phyloP scores from a whole-genome alignment of 2,797 vertebrate genomes.

The Enoplosus armatus region DNA sequence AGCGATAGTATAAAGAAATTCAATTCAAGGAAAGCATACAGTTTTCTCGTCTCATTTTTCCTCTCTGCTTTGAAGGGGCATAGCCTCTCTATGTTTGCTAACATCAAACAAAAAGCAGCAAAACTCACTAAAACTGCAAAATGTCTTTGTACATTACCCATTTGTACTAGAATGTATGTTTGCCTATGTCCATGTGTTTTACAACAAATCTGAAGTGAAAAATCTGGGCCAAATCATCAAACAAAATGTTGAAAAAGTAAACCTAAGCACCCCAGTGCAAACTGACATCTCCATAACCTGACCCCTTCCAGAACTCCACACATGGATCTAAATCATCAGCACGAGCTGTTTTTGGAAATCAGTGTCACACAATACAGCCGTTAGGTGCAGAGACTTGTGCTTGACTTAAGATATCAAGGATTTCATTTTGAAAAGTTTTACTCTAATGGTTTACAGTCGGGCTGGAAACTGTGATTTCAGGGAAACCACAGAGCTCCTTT shows the following conservation, averaged over 20 bases:
- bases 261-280: not conserved
- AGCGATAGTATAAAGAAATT: constrained; percentile 19
- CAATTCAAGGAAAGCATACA: constrained; percentile 16
- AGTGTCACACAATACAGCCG: not conserved
- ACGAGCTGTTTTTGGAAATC: constrained; percentile 11
- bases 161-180: not conserved
- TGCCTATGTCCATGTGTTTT: not conserved
- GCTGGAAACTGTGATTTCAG: not conserved
- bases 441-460: constrained; percentile 6
- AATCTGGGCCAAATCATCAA: constrained; percentile 9
- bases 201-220: constrained; percentile 23
- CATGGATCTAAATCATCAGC: constrained; percentile 6
- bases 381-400: not conserved
- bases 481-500: not conserved
- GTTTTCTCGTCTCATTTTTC: constrained; percentile 2
- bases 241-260: constrained; percentile 1
- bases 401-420: not conserved
- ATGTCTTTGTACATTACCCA: constrained; percentile 1
- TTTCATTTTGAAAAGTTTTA: constrained; percentile 23
- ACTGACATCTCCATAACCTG: not conserved
- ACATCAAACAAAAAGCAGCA: constrained; percentile 8
- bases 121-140: constrained; percentile 7
- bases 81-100: constrained; percentile 13
- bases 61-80: constrained; percentile 11
- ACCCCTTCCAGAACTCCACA: not conserved